Conservation (phyloP, 2,888 invertebrate species). For the Agonum fuliginosum region DNA sequence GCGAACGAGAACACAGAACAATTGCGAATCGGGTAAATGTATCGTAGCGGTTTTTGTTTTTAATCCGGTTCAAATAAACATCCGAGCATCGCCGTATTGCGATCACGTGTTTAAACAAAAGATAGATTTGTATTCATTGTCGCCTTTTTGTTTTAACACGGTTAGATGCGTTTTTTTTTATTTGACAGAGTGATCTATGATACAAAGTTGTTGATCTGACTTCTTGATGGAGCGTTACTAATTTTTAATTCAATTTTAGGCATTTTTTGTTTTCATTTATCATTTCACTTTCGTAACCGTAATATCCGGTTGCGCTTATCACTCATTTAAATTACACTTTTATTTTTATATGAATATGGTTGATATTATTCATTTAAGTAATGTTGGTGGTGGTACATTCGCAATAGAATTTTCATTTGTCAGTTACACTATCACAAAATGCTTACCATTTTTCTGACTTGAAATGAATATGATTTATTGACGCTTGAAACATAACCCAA, state of each 20-base stretch:
- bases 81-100: neutral
- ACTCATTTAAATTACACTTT: too few relatives aligned
- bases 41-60: conserved; percentile 18
- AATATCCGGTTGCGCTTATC: too few relatives aligned
- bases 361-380: too few relatives aligned
- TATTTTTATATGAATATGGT: too few relatives aligned
- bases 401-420: too few relatives aligned
- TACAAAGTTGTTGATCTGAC: neutral
- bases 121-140: conserved; percentile 22
- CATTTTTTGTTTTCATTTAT: neutral
- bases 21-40: conserved; percentile 10
- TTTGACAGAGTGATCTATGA: neutral
- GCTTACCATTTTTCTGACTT: too few relatives aligned
- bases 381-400: too few relatives aligned
- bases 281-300: too few relatives aligned
- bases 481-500: too few relatives aligned
- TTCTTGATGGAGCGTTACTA: neutral
- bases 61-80: conserved; percentile 5
- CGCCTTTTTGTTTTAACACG: conserved; percentile 12
- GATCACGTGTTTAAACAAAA: conserved; percentile 12
- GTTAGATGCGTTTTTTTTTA: neutral
- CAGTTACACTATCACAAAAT: too few relatives aligned
- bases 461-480: too few relatives aligned
- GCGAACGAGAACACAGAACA: conserved; percentile 9
- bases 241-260: too few relatives aligned